Evolutionary conservation across 2,888 invertebrate species (phyloP).

Genomic region (Hydropsyche betteni): DNA sequence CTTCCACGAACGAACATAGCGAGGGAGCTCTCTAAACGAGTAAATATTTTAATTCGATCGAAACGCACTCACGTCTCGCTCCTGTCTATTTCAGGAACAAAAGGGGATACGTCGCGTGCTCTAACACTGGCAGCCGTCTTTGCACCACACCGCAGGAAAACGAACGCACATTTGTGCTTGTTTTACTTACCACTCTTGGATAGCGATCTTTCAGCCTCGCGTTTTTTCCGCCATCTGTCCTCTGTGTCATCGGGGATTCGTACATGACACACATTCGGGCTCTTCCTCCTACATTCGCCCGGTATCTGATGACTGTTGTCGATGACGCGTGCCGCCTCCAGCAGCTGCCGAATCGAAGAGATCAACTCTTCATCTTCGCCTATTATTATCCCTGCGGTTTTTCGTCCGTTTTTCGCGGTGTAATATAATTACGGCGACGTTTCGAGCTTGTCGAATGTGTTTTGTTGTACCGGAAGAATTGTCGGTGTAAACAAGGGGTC

Average conservation of each 20-base stretch:
- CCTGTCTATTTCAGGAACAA: slow-evolving; percentile 31
- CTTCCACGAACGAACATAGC: not conserved
- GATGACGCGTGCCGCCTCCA: slow-evolving; percentile 36
- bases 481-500: not conserved
- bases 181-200: not conserved
- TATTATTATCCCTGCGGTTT: no score
- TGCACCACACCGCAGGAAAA: not conserved
- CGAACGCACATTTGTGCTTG: not conserved
- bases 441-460: no score
- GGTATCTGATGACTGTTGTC: slow-evolving; percentile 36
- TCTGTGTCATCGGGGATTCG: no score
- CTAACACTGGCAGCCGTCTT: not conserved
- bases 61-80: not conserved
- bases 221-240: no score
- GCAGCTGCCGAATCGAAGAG: no score
- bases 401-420: no score
- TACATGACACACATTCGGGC: no score
- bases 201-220: not conserved
- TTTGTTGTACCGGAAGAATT: not conserved
- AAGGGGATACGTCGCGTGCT: not conserved
- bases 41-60: slow-evolving; percentile 28
- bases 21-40: slow-evolving; percentile 3
- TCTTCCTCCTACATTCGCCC: no score
- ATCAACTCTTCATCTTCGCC: no score
- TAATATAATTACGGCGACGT: no score